Evolutionary conservation across 2,797 vertebrate species (phyloP).

Genomic region (Okamejei kenojei): DNA sequence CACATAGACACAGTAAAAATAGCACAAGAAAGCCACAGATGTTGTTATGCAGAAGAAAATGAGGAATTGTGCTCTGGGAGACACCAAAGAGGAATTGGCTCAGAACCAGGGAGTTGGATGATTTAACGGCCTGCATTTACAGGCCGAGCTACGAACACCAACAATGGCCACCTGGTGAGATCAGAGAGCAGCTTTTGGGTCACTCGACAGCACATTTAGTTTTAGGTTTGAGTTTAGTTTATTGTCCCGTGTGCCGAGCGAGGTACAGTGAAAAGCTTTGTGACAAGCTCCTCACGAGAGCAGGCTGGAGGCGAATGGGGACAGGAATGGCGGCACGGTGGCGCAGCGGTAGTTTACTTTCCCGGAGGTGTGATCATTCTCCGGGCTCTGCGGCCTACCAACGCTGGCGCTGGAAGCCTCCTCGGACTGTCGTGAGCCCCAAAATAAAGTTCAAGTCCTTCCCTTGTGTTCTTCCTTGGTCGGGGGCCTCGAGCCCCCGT

Average conservation of each 20-base stretch:
- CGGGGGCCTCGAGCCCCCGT: too few species aligned
- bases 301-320: background rate
- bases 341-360: too few species aligned
- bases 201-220: background rate
- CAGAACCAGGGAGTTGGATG: background rate
- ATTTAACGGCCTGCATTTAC: background rate
- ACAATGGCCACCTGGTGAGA: background rate
- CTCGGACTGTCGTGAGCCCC: too few species aligned
- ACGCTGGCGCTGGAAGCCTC: too few species aligned
- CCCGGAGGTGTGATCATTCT: too few species aligned
- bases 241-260: too few species aligned
- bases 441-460: too few species aligned
- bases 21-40: background rate
- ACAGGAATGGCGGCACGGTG: too few species aligned
- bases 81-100: background rate
- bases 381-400: too few species aligned
- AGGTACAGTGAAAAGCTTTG: too few species aligned
- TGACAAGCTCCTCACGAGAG: background rate
- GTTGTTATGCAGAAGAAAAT: background rate
- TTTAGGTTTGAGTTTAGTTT: too few species aligned
- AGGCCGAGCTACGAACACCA: background rate
- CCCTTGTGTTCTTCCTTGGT: too few species aligned
- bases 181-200: background rate
- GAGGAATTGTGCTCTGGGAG: background rate
- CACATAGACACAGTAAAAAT: background rate